These are phyloP conservation scores for Isoperla grammatica DNA, from an alignment of 2,888 invertebrate genomes.

Conservation along the genomic window DNA sequence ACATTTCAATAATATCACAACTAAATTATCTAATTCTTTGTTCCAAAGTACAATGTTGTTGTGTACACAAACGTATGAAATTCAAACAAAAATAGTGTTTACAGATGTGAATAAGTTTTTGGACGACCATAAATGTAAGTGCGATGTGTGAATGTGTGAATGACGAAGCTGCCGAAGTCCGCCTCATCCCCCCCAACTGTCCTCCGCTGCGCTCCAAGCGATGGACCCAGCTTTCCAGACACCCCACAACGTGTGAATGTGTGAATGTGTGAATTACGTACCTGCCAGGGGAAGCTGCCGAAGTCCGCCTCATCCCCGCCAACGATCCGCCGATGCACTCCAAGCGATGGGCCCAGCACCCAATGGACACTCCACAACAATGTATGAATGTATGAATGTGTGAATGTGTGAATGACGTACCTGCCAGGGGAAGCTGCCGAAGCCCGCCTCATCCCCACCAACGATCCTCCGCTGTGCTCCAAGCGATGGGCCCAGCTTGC, in stretches of 20 bases:
- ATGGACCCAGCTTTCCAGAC: conserved; percentile 55
- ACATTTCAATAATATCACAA: no score
- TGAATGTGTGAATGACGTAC: conserved; percentile 41
- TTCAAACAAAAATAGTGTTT: no score
- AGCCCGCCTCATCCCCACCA: conserved; percentile 90
- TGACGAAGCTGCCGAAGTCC: conserved; percentile 80
- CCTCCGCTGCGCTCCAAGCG: conserved; percentile 76
- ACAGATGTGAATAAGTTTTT: no score
- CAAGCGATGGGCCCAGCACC: conserved; percentile 56
- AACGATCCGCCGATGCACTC: conserved; percentile 83
- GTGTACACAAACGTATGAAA: no score
- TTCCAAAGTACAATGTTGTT: no score
- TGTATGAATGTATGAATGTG: no score
- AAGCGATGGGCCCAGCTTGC: conserved; percentile 53
- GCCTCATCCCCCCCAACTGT: conserved; percentile 93
- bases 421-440: conserved; percentile 94
- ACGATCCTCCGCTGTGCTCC: conserved; percentile 86
- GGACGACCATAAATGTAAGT: no score
- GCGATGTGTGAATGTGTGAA: no score
- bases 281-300: conserved; percentile 73
- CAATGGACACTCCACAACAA: conserved; percentile 79
- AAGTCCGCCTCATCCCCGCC: conserved; percentile 93
- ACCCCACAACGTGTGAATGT: conserved; percentile 72
- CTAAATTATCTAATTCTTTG: no score
- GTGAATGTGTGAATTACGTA: conserved; percentile 16